Evolutionary conservation across 1,140 invertebrate genomes (phyloP), one percentile per base, ranked within the genome.

Genomic region (Dendrolimus kikuchii): DNA sequence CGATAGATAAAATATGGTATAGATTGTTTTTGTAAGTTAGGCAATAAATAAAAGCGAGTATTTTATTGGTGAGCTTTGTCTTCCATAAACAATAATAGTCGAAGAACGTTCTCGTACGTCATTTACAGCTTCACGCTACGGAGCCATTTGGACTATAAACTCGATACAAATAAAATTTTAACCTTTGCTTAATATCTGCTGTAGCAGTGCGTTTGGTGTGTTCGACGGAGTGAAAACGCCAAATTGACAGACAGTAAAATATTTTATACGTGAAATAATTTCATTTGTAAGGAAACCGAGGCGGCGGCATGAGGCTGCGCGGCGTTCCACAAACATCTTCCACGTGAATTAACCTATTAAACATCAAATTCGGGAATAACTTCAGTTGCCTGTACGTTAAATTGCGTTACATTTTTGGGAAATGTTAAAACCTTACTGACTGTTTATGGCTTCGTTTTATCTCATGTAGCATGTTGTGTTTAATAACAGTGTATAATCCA

Each of bases 171-270:
- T 84, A 86, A 83, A 86, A 84, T 84, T 78, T 80, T 79, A 84
- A 84, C 75, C 78, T 75, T 81, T 81, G 81, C 77, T 82, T 84
- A 83, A 86, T 82, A 81, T 83, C 81, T 73, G 62, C 54, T 66
- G 66, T 58, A 68, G 66, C 68, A 62, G 71, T 51, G 23, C 23
- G 23, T 23, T 23, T 23, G 23, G 23, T 23, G 23, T 3, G 23
- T 81, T 70, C 73, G 57, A 69, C 68, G 66, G 67, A 73, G 64
- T 70, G 70, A 78, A 68, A 65, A 66, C 62, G 61, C 54, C 68
- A 77, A 86, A 86, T 86, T 84, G 82, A 84, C 82, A 84, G 82
- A 81, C 82, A 74, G 77, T 86, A 83, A 86, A 86, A 86, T 84
- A 86, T 86, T 86, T 86, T 83, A 84, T 78, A 73, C 79, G 55